Evolutionary conservation across 2,113 vertebrate species (phyloP).

Genomic region (Tetrax tetrax): DNA sequence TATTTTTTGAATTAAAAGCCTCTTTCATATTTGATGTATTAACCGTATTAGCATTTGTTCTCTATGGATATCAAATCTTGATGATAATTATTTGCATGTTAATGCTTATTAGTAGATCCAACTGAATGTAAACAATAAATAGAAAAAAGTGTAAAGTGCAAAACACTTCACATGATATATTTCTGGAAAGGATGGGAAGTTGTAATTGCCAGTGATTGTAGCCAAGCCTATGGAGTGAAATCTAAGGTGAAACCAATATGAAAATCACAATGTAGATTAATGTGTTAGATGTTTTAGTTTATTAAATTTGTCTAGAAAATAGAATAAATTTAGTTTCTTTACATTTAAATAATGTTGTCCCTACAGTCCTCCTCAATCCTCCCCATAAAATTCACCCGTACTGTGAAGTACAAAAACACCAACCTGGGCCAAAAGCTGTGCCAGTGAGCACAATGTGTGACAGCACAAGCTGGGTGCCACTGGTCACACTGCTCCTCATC

Average conservation of each 20-base stretch:
- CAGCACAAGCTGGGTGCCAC: no score
- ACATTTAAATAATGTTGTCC: not conserved
- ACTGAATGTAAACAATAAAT: constrained; percentile 49
- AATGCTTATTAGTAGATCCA: constrained; percentile 53
- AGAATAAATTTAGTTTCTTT: not conserved
- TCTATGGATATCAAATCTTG: constrained; percentile 33
- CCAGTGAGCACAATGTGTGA: not conserved
- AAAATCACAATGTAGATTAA: not conserved
- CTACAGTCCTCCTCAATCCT: not conserved
- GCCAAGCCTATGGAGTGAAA: not conserved
- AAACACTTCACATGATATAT: not conserved
- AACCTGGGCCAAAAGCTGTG: accelerated
- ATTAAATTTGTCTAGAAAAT: not conserved
- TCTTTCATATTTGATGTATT: constrained; percentile 45
- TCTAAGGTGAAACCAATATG: constrained; percentile 20
- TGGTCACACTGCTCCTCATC: not conserved
- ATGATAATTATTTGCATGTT: constrained; percentile 63
- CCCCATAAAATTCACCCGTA: not conserved
- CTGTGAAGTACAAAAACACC: not conserved
- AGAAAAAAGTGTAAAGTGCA: constrained; percentile 26
- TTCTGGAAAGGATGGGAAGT: not conserved
- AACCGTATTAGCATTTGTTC: constrained; percentile 57
- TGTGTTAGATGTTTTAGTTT: not conserved
- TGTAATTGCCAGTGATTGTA: constrained; percentile 21
- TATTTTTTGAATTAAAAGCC: constrained; percentile 30